Percentiles rank a stretch among this genome's conserved stretches.
Conservation (phyloP, 2,113 vertebrate species). For the Callospermophilus lateralis region DNA sequence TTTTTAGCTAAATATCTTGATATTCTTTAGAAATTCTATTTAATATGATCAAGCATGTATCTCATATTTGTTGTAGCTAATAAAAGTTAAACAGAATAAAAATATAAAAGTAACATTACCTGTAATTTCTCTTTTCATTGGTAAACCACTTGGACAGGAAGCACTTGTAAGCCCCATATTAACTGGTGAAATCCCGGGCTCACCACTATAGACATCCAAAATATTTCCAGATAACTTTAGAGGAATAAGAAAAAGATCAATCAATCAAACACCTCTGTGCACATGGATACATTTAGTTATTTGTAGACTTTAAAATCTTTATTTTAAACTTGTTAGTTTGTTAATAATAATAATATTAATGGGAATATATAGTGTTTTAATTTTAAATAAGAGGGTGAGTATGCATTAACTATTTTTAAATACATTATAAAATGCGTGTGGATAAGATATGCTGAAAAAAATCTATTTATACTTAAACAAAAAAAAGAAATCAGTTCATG, state of each 20-base stretch:
- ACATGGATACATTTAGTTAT: background rate
- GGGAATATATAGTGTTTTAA: background rate
- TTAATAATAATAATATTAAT: background rate
- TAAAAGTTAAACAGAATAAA: background rate
- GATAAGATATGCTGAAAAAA: background rate
- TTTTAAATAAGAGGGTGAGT: background rate
- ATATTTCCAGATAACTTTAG: conserved; percentile 94
- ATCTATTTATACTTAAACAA: conserved; percentile 1
- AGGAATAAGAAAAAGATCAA: conserved; percentile 34
- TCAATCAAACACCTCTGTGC: background rate
- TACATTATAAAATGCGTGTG: background rate
- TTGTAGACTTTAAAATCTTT: background rate
- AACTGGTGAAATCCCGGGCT: conserved; percentile 93
- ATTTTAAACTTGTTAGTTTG: conserved; percentile 8
- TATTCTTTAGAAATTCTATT: background rate
- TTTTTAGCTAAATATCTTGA: conserved; percentile 53
- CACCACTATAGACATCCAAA: conserved; percentile 95
- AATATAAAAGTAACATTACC: conserved; percentile 87
- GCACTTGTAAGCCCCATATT: conserved; percentile 93
- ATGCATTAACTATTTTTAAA: background rate
- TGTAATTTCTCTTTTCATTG: conserved; percentile 96
- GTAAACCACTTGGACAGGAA: conserved; percentile 92
- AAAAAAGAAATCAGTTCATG: conserved; percentile 15
- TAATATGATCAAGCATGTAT: background rate
- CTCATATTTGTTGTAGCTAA: background rate